Evolutionary conservation across 2,888 invertebrate species (phyloP), one percentile per base, ranked within the genome.

Genomic region (Oscheius sp.): DNA sequence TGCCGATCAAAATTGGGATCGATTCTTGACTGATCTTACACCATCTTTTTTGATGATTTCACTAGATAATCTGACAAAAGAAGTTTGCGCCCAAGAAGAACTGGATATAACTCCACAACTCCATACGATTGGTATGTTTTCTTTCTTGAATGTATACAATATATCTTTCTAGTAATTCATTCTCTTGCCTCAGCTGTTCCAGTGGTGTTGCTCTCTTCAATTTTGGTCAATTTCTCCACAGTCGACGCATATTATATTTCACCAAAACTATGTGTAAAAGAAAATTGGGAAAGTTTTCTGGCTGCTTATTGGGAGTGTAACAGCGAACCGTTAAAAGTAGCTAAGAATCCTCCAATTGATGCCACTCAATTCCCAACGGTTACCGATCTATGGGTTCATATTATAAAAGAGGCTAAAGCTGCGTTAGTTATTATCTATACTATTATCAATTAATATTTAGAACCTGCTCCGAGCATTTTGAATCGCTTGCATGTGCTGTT

Each of bases 21-120:
- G 81, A 13, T 83, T 84, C 69, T 72, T 87, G 56, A 71, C 80
- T 41, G 84, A 86, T 55, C 63, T 88, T 49, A 87, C 87, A 16
- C 87, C 87, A 12, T 88, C 87, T 0, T 87, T 87, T 75, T 63
- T 87, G 73, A 81, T 87, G 79, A 81, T 87, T 72, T 87, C 87
- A 12, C 80, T 82, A 6, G 86, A 87, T 49, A 84, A 85, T 71
- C 78, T 86, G 18, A 78, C 82, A 25, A 69, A 66, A 18, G 78
- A 79, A 12, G 78, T 84, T 5, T 81, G 84, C 52, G 78, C 79
- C 7, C 76, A 79, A 41, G 74, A 79, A 49, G 80, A 83, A 23
- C 76, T 86, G 58, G 75, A 84, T 49, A 78, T 87, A 46, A 77
- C 79, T 5, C 80, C 81, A 29, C 80, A 81, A 53, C 81, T 87